These are phyloP conservation scores for Dipodomys merriami DNA, from an alignment of 2,113 vertebrate genomes.

Conservation along the genomic window DNA sequence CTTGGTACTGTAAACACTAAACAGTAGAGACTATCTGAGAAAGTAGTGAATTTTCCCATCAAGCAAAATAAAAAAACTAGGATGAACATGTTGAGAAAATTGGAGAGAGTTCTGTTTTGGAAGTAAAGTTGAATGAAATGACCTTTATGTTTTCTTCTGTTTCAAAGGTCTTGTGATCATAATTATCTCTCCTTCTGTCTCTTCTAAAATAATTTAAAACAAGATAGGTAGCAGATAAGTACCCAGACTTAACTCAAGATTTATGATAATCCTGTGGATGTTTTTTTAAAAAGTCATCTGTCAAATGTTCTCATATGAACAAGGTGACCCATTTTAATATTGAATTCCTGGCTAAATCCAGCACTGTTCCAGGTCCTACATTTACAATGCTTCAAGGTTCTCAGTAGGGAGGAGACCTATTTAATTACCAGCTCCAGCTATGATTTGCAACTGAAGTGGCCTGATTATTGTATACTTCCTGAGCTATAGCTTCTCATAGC, in stretches of 20 bases:
- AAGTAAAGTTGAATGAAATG: constrained; percentile 42
- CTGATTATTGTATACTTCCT: constrained; percentile 63
- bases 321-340: constrained; percentile 74
- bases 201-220: constrained; percentile 54
- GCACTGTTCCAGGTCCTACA: constrained; percentile 56
- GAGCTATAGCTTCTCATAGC: constrained; percentile 30
- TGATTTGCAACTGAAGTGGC: constrained; percentile 60
- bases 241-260: constrained; percentile 31
- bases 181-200: constrained; percentile 24
- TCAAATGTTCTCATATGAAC: constrained; percentile 49
- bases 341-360: constrained; percentile 70
- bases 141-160: constrained; percentile 49
- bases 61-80: background rate
- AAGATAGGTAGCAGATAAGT: background rate
- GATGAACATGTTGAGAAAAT: constrained; percentile 12
- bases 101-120: background rate
- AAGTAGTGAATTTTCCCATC: background rate
- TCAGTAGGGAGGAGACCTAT: constrained; percentile 78
- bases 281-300: constrained; percentile 21
- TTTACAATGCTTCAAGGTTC: constrained; percentile 73
- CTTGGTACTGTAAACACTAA: constrained; percentile 33
- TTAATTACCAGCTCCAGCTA: constrained; percentile 65
- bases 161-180: constrained; percentile 13
- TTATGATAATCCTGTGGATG: constrained; percentile 46
- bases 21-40: constrained; percentile 20